Evolutionary conservation across 2,113 vertebrate species (phyloP).

Genomic region (Rattus rattus): DNA sequence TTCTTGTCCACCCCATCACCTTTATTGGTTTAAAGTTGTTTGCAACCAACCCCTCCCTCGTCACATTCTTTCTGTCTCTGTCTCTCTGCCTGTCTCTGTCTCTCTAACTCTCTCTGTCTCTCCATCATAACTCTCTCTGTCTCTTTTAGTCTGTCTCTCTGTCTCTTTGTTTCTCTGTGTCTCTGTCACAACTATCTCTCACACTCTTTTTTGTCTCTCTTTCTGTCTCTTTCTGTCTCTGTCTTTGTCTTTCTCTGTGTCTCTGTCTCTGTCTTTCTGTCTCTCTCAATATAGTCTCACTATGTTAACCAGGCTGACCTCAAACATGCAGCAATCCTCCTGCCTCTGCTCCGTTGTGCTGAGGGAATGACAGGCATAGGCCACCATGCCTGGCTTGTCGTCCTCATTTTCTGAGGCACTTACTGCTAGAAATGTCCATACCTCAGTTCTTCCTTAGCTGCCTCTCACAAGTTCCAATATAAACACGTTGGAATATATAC

Average conservation of each 20-base stretch:
- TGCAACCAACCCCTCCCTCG: no score
- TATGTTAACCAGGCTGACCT: neutral
- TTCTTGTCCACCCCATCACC: neutral
- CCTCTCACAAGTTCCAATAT: neutral
- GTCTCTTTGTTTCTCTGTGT: neutral
- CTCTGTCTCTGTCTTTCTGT: neutral
- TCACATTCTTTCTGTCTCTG: no score
- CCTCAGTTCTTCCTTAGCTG: neutral
- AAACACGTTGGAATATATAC: no score
- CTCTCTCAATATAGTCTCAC: neutral
- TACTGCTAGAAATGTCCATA: neutral
- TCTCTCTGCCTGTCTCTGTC: neutral
- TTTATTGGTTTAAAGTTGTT: neutral
- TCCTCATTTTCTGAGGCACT: neutral
- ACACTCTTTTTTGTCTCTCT: neutral
- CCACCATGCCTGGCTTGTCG: neutral
- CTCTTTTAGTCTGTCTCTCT: neutral
- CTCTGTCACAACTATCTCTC: neutral
- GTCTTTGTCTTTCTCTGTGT: neutral
- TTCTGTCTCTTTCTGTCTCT: rapidly evolving
- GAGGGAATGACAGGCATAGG: neutral
- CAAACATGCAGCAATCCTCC: neutral
- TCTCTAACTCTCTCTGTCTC: neutral
- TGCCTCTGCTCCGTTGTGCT: neutral
- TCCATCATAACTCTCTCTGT: neutral